Evolutionary conservation across 2,113 vertebrate genomes (phyloP), one percentile per base, ranked within the genome.

Genomic region (Calidris pugnax): DNA sequence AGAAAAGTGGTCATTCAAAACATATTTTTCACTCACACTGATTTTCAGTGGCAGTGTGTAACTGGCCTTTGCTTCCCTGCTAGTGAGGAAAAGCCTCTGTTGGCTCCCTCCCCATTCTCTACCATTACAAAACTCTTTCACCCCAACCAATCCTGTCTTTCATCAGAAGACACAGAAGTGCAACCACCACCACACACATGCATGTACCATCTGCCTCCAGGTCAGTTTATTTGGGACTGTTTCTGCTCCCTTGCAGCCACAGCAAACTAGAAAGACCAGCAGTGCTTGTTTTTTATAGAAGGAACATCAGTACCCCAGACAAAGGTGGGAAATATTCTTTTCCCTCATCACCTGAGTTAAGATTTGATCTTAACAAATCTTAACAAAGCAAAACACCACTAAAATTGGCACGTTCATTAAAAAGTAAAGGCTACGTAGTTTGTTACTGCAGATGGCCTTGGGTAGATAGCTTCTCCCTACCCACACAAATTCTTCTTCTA

Each of bases 151-250:
- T 28, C 51, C 43, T 32, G 32, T 20, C 39, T 74, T 71, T 37
- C 6, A 2, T 43, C 0, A 6, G 59, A 68, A 75, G 18, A 51
- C 0, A 0, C 0, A 19, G 23, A 47, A n/a, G 37, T 14, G 30
- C 47, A 30, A 45, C 5, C n/a, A 73, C 30, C 48, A 69, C 7
- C 39, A 73, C 39, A 53, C 12, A 30, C 32, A 14, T 2, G 33
- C 27, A 16, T 2, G 33, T 33, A 56, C 41, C 53, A 50, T 27
- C 32, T 53, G 16, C 30, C 26, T n/a, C 59, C 43, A 66, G 33
- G 28, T 76, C 67, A 24, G 22, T 50, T 78, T 66, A 16, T 50
- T 6, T 63, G 35, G 24, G 32, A n/a, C 41, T 64, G 24, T 33
- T 73, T 82, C 45, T 82, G 62, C 30, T 74, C 4, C 12, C 14